Percentiles rank a stretch among this genome's conserved stretches.
These are phyloP conservation scores for Rhopalosiphum padi DNA, from an alignment of 1,140 invertebrate genomes.

Conservation along the genomic window DNA sequence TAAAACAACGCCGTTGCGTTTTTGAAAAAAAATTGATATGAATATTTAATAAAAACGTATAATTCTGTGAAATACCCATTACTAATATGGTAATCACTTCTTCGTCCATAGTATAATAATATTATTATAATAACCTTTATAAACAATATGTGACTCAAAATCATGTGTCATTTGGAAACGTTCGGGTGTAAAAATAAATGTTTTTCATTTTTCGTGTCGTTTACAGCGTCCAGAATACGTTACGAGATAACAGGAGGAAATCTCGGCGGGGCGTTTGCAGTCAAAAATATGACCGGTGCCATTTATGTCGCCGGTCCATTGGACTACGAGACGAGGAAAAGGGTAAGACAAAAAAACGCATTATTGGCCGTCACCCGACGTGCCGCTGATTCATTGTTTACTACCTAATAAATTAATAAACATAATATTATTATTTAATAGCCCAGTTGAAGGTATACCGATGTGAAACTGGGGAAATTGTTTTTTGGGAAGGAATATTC, in stretches of 20 bases:
- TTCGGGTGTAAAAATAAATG: not conserved
- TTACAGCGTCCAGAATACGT: constrained; percentile 95
- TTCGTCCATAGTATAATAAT: too few species aligned
- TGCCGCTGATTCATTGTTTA: not conserved
- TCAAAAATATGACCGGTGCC: constrained; percentile 96
- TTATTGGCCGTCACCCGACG: not conserved
- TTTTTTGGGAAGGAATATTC: not conserved
- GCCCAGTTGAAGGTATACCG: too few species aligned
- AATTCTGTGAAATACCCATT: too few species aligned
- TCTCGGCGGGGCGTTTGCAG: constrained; percentile 95
- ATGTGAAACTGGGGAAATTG: not conserved
- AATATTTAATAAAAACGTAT: too few species aligned
- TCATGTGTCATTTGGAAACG: not conserved
- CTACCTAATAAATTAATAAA: not conserved
- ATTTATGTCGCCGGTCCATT: constrained; percentile 95
- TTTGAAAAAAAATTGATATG: too few species aligned
- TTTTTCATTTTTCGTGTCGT: constrained; percentile 62
- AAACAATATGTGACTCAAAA: too few species aligned
- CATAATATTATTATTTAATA: not conserved
- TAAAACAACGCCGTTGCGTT: too few species aligned
- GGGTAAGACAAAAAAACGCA: constrained; percentile 71
- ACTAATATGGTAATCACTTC: too few species aligned
- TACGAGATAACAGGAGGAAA: constrained; percentile 99
- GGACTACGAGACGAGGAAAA: constrained; percentile 89
- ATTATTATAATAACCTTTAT: too few species aligned